These are phyloP conservation scores for Steinernema carpocapsae DNA, from an alignment of 2,888 invertebrate genomes.

Conservation along the genomic window DNA sequence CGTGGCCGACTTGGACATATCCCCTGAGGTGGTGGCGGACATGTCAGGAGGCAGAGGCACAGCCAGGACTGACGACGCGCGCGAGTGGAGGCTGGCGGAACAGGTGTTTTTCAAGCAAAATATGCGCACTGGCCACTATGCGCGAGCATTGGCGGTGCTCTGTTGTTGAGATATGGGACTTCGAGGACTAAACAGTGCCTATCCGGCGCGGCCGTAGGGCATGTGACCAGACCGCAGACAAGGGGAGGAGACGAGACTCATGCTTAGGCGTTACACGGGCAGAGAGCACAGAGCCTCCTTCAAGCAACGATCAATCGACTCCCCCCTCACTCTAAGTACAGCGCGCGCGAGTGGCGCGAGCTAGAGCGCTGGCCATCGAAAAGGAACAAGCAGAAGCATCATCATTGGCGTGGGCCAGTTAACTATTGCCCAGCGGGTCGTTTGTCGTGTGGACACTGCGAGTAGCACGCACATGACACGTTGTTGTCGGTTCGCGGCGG, in stretches of 20 bases:
- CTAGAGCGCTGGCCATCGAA: slow-evolving; percentile 8
- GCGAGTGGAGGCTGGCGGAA: background rate
- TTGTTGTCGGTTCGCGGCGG: background rate
- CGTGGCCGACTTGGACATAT: slow-evolving; percentile 60
- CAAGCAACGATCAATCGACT: slow-evolving; percentile 28
- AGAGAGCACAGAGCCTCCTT: slow-evolving; percentile 20
- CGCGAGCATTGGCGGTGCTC: slow-evolving; percentile 25
- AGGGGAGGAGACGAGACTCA: slow-evolving; percentile 30
- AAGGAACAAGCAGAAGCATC: slow-evolving; percentile 15
- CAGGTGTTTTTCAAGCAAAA: slow-evolving; percentile 26
- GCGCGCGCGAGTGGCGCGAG: slow-evolving; percentile 21
- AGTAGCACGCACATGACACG: background rate
- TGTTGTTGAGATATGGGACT: slow-evolving; percentile 32
- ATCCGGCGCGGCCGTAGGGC: slow-evolving; percentile 31
- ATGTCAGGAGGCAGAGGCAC: background rate
- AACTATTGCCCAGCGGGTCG: background rate
- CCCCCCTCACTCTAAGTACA: slow-evolving; percentile 26
- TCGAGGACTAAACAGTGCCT: slow-evolving; percentile 30
- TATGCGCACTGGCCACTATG: slow-evolving; percentile 25
- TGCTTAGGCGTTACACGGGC: slow-evolving; percentile 23
- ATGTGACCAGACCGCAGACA: slow-evolving; percentile 31
- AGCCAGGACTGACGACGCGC: too few species aligned
- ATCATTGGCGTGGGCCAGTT: slow-evolving; percentile 3
- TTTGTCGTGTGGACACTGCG: slow-evolving; percentile 1
- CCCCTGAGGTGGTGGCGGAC: slow-evolving; percentile 25